phyloP scores from a whole-genome alignment of 2,888 invertebrate species.

The Eudemis profundana region DNA sequence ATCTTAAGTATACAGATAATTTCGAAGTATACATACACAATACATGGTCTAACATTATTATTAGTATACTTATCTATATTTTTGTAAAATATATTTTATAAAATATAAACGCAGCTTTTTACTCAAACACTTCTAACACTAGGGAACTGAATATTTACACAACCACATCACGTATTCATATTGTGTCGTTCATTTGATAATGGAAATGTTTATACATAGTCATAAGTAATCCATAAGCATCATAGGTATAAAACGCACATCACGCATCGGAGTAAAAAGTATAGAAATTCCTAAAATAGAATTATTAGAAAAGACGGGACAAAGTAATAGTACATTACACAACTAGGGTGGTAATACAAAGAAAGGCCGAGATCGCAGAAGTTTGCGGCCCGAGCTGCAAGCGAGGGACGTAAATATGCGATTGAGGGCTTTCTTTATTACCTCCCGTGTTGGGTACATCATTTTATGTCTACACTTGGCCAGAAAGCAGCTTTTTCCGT shows the following conservation, averaged over 20 bases:
- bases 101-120: conserved; percentile 72
- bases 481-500: too few relatives aligned
- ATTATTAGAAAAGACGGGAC: not conserved
- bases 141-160: conserved; percentile 74
- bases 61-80: conserved; percentile 33
- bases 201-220: conserved; percentile 24
- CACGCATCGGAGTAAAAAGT: not conserved
- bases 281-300: not conserved
- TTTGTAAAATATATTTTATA: conserved; percentile 68
- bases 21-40: conserved; percentile 50
- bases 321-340: not conserved
- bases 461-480: too few relatives aligned
- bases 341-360: too few relatives aligned
- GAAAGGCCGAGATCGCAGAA: too few relatives aligned
- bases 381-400: too few relatives aligned
- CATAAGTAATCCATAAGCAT: conserved; percentile 34
- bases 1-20: conserved; percentile 49
- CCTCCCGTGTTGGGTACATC: too few relatives aligned
- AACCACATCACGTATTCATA: conserved; percentile 54
- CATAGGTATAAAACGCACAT: not conserved
- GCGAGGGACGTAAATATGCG: too few relatives aligned
- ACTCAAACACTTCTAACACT: conserved; percentile 57
- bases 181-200: conserved; percentile 24
- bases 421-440: too few relatives aligned
- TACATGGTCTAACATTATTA: conserved; percentile 50